These are phyloP conservation scores for Drosophila sp. DNA, from an alignment of 1,140 invertebrate genomes.

Conservation along the genomic window DNA sequence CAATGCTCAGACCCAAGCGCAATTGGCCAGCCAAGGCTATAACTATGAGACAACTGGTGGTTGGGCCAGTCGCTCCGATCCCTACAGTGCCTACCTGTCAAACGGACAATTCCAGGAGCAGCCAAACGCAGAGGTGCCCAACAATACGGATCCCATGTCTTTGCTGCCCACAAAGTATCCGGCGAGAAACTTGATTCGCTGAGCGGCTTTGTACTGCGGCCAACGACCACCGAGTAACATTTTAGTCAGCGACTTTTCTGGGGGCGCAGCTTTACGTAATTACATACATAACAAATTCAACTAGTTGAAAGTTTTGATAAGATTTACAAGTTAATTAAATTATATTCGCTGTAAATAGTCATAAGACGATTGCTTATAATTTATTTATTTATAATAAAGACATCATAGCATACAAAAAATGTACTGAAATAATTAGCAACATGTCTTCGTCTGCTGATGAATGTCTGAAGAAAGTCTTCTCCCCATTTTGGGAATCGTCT, in stretches of 20 bases:
- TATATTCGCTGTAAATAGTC: constrained; percentile 65
- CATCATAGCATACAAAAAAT: constrained; percentile 37
- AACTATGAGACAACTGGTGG: constrained; percentile 58
- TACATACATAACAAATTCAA: constrained; percentile 25
- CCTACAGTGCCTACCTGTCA: constrained; percentile 65
- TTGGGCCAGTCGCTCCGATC: constrained; percentile 76
- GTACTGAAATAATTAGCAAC: constrained; percentile 54
- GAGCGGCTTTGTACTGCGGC: constrained; percentile 32
- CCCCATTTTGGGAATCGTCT: neutral
- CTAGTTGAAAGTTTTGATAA: constrained; percentile 52
- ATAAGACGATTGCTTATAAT: constrained; percentile 42
- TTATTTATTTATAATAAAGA: constrained; percentile 51
- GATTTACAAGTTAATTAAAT: constrained; percentile 58
- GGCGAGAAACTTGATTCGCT: constrained; percentile 63
- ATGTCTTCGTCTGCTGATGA: constrained; percentile 47
- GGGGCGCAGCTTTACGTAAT: constrained; percentile 70
- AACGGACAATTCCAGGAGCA: constrained; percentile 50
- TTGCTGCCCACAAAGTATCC: constrained; percentile 75
- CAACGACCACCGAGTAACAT: constrained; percentile 66
- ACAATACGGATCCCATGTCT: constrained; percentile 65
- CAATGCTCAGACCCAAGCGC: constrained; percentile 62
- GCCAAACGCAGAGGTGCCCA: constrained; percentile 54
- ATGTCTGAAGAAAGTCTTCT: constrained; percentile 66
- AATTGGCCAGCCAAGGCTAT: constrained; percentile 58
- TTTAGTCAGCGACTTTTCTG: constrained; percentile 74